Percentiles rank a stretch among this genome's conserved stretches.
Conservation (phyloP, 2,888 invertebrate species). For the Gerris lacustris region DNA sequence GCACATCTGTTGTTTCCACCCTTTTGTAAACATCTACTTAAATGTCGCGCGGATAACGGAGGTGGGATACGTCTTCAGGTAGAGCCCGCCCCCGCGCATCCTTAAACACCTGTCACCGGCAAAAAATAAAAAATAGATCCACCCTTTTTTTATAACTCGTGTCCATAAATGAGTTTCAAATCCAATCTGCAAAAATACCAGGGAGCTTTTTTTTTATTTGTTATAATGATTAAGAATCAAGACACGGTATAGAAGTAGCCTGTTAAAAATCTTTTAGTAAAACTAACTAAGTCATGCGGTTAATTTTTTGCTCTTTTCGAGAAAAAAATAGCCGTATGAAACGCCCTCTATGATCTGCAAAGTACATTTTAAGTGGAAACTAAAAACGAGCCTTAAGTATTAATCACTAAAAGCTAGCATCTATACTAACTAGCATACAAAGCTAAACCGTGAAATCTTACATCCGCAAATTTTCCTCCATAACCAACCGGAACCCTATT, state of each 20-base stretch:
- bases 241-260: background rate
- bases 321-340: no score
- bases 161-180: background rate
- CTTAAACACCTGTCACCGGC: background rate
- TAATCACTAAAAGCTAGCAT: no score
- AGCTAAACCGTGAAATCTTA: no score
- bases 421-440: no score
- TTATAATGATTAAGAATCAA: background rate
- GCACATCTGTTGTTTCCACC: constrained; percentile 5
- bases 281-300: background rate
- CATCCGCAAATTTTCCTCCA: no score
- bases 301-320: no score
- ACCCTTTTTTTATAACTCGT: background rate
- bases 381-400: no score
- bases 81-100: background rate
- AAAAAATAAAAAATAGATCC: background rate
- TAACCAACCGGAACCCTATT: no score
- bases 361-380: no score
- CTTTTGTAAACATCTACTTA: constrained; percentile 3
- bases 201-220: background rate
- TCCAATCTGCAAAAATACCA: background rate
- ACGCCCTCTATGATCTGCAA: no score
- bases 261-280: background rate
- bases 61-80: background rate
- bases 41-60: constrained; percentile 2